Evolutionary conservation across 2,113 vertebrate species (phyloP).

Genomic region (Spermophilus dauricus): DNA sequence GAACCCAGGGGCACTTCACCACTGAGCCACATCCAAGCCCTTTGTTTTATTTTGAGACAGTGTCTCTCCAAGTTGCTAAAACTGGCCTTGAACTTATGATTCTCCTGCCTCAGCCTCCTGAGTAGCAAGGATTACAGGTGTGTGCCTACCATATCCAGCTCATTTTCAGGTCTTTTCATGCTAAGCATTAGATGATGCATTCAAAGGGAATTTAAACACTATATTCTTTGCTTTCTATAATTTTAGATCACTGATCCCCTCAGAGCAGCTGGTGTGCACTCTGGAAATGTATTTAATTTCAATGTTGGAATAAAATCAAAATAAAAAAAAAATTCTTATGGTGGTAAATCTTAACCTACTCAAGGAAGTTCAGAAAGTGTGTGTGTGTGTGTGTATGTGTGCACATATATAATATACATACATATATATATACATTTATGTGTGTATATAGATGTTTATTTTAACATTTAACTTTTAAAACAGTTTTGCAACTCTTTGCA

Average conservation of each 20-base stretch:
- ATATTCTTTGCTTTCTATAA: neutral
- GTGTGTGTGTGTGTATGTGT: neutral
- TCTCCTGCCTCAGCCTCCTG: no score
- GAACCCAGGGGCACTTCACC: no score
- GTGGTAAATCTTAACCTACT: neutral
- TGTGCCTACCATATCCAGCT: no score
- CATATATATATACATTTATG: neutral
- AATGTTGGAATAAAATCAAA: slow-evolving; percentile 48
- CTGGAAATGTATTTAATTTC: slow-evolving; percentile 46
- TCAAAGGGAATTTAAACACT: neutral
- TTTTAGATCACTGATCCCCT: neutral
- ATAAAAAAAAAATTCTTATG: neutral
- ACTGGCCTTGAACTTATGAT: no score
- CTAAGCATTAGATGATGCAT: neutral
- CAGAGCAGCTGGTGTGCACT: neutral
- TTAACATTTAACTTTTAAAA: slow-evolving; percentile 8
- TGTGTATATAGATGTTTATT: neutral
- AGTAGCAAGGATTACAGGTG: no score
- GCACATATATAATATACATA: no score
- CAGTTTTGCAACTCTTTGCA: neutral
- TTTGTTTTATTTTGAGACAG: no score
- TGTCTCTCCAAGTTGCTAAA: no score
- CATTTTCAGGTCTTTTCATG: neutral
- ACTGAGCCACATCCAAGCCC: no score
- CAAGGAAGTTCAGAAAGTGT: neutral